phyloP scores from a whole-genome alignment of 2,113 vertebrate species.

The Pangasianodon gigas region DNA sequence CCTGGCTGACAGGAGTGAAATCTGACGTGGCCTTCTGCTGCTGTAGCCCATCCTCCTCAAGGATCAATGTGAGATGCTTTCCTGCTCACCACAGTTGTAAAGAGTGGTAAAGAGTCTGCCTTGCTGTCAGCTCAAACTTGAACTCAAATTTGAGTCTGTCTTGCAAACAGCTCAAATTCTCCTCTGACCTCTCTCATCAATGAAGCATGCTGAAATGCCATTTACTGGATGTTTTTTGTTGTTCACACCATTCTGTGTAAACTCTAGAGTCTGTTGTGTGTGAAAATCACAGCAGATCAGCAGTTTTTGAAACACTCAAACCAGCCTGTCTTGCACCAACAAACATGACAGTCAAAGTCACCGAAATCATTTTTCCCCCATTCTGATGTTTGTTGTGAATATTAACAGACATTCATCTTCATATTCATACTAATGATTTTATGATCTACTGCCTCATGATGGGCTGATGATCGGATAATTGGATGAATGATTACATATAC shows the following conservation, averaged over 20 bases:
- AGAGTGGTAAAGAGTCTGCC: not conserved
- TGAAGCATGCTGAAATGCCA: too few species aligned
- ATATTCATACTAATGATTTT: too few species aligned
- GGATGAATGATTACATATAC: too few species aligned
- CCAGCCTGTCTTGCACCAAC: not conserved
- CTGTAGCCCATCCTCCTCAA: not conserved
- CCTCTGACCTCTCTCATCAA: too few species aligned
- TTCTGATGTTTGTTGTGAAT: too few species aligned
- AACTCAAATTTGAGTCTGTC: too few species aligned
- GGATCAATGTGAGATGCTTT: not conserved
- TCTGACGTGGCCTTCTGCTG: not conserved
- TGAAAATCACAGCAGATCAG: not conserved
- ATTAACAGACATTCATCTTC: too few species aligned
- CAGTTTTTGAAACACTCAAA: not conserved
- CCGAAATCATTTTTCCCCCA: too few species aligned
- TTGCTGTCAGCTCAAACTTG: not conserved
- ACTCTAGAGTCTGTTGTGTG: not conserved
- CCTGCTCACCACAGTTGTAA: not conserved
- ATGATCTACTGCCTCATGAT: too few species aligned
- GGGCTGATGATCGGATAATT: too few species aligned
- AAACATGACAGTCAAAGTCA: not conserved
- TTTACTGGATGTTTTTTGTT: not conserved
- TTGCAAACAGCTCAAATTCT: too few species aligned
- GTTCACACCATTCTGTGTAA: not conserved
- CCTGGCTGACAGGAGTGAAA: not conserved